Evolutionary conservation across 2,797 vertebrate species (phyloP).

Genomic region (Paramormyrops hopkinsi): DNA sequence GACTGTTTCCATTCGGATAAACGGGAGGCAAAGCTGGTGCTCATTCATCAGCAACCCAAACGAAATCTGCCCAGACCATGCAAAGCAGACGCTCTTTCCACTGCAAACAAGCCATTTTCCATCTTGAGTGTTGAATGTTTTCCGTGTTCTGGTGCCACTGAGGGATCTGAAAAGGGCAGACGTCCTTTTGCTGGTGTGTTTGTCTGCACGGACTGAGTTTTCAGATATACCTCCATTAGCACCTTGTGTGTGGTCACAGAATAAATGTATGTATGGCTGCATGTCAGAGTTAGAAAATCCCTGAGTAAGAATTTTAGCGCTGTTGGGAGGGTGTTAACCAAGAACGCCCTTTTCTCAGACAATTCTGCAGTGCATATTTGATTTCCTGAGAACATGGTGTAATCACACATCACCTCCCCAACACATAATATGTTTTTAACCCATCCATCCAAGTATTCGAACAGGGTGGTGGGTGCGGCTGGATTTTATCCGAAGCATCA

Average conservation of each 20-base stretch:
- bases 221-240: neutral
- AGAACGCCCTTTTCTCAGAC: neutral
- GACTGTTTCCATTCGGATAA: neutral
- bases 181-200: neutral
- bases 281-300: neutral
- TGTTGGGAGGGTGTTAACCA: neutral
- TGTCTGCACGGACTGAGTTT: neutral
- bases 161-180: neutral
- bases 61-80: neutral
- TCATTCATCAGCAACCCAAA: neutral
- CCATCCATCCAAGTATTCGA: neutral
- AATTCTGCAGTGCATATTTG: neutral
- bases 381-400: neutral
- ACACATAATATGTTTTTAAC: neutral
- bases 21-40: neutral
- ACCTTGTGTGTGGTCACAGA: neutral
- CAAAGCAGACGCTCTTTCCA: neutral
- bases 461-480: neutral
- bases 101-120: neutral
- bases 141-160: neutral
- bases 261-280: neutral
- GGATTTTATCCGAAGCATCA: neutral
- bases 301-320: neutral
- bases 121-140: neutral
- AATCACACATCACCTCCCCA: neutral